Percentiles rank a stretch among this genome's conserved stretches.
Conservation (phyloP, 2,888 invertebrate species). For the Drosophila rellima region DNA sequence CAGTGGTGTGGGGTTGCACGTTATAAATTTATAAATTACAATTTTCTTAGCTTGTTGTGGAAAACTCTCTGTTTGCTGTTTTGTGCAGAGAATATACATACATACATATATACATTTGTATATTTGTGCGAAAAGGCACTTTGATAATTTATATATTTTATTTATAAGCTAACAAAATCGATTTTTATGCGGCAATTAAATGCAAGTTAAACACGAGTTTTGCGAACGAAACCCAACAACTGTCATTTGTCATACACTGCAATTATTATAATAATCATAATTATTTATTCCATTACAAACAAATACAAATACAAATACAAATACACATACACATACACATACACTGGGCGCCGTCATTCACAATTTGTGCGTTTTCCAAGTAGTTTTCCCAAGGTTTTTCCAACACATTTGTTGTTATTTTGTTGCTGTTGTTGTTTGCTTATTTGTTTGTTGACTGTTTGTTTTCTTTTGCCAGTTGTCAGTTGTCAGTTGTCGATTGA, state of each 20-base stretch:
- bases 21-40: constrained; percentile 85
- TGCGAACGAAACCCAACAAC: constrained; percentile 23
- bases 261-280: constrained; percentile 67
- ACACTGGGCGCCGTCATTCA: constrained; percentile 11
- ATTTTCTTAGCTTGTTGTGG: constrained; percentile 66
- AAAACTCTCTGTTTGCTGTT: constrained; percentile 9
- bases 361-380: constrained; percentile 44
- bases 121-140: constrained; percentile 16
- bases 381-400: constrained; percentile 48
- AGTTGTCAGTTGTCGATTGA: neutral
- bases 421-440: constrained; percentile 3
- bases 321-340: neutral
- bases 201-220: constrained; percentile 33
- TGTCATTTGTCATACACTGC: constrained; percentile 55
- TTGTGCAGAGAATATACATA: neutral
- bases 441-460: constrained; percentile 11
- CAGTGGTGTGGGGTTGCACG: constrained; percentile 22
- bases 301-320: constrained; percentile 13
- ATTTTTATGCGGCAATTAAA: constrained; percentile 62
- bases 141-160: constrained; percentile 47
- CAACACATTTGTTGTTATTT: constrained; percentile 27
- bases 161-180: constrained; percentile 54
- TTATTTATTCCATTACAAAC: constrained; percentile 56
- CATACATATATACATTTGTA: neutral
- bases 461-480: neutral